These are phyloP conservation scores for Drosophila differens DNA, from an alignment of 2,888 invertebrate species.

Conservation along the genomic window DNA sequence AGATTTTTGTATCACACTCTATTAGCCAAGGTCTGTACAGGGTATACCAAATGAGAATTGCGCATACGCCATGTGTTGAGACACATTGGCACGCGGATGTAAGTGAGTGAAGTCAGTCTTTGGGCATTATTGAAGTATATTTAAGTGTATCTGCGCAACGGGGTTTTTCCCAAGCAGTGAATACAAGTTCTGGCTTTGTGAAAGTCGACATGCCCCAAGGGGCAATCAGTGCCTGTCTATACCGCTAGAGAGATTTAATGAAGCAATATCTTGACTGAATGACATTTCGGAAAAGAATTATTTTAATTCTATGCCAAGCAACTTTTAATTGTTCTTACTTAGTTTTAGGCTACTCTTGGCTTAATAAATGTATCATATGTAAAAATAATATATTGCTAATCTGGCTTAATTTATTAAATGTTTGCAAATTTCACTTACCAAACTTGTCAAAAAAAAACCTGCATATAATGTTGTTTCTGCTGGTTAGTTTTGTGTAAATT, in stretches of 20 bases:
- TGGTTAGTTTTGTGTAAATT: background rate
- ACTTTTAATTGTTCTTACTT: background rate
- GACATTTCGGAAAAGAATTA: background rate
- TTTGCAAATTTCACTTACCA: constrained; percentile 61
- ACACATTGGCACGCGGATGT: constrained; percentile 63
- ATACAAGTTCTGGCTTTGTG: constrained; percentile 66
- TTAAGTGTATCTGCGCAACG: constrained; percentile 37
- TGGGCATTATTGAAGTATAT: constrained; percentile 20
- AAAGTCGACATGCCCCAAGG: constrained; percentile 59
- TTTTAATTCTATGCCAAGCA: background rate
- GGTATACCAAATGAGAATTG: constrained; percentile 43
- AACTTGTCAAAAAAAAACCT: constrained; percentile 74
- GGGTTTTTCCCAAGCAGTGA: constrained; percentile 52
- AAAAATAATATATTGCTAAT: background rate
- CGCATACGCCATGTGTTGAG: constrained; percentile 53
- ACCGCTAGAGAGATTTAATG: constrained; percentile 36
- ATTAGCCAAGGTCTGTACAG: background rate
- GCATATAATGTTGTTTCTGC: constrained; percentile 56
- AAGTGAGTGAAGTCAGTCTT: constrained; percentile 18
- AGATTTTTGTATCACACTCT: background rate
- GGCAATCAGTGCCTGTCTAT: constrained; percentile 23
- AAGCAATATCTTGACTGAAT: constrained; percentile 13
- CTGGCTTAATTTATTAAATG: background rate
- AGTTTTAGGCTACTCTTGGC: background rate
- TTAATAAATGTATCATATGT: background rate